Evolutionary conservation across 2,113 vertebrate species (phyloP), one percentile per base, ranked within the genome.

Genomic region (Xenopus borealis): DNA sequence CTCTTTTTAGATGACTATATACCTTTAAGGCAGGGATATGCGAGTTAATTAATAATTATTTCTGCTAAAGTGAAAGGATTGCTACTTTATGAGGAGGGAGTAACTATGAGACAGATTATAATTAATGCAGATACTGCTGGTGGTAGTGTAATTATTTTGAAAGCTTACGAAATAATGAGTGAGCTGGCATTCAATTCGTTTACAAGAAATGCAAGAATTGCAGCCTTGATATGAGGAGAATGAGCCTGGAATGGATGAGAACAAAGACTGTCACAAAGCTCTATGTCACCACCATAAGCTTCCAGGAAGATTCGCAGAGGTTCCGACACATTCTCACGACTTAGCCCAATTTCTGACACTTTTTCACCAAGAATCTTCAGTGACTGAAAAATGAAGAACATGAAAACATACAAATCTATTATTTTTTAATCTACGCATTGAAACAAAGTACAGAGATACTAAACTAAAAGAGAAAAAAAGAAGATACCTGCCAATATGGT

Each of bases 311-410:
- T 90, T 50, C 97, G 94, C 18, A 98, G 93, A 10, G 93, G 86
- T 88, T 98, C 97, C 0, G 97, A 97, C 14, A 97, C 94, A 0
- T 94, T 97, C 82, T 91, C 93, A 1, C 94, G 91, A 57, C 86
- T 96, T 86, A 98, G 89, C 80, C 91, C 89, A 62, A 95, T 88
- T 81, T 98, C 97, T 0, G 91, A 94, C 77, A 98, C 86, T 68
- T 96, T 98, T 33, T 98, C 95, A 3, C 96, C 96, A 18, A 98
- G 88, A 82, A 98, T 96, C 89, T 98, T 98, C 50, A 98, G 85
- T 0, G 95, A 97, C 97, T 98, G 16, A 18, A 9, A 66, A 64
- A n/a, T n/a, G 5, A 27, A 62, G 20, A 40, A 10, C n/a, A n/a
- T n/a, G n/a, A 17, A 66, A 10, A 11, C 12, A 19, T n/a, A 18